Evolutionary conservation across 2,113 vertebrate genomes (phyloP).

Genomic region (Odocoileus virginianus): DNA sequence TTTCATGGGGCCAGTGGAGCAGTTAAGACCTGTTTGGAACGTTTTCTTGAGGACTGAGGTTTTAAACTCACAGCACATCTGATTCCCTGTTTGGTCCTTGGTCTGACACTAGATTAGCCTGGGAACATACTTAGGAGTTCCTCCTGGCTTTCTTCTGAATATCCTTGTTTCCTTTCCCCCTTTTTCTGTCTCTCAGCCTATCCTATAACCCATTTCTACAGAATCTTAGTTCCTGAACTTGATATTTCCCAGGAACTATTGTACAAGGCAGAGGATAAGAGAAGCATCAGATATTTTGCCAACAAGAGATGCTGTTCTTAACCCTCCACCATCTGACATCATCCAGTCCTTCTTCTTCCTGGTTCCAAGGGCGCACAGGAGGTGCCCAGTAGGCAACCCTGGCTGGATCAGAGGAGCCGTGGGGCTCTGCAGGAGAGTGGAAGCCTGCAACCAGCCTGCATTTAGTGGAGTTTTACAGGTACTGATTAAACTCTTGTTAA

Average conservation of each 20-base stretch:
- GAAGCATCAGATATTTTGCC: not conserved
- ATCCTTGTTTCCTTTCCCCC: not conserved
- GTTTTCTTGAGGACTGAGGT: not conserved
- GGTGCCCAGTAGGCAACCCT: not conserved
- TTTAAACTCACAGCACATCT: not conserved
- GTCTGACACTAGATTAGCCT: not conserved
- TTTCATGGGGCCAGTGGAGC: too few relatives aligned
- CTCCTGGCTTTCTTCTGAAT: not conserved
- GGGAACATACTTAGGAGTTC: not conserved
- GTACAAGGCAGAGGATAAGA: not conserved
- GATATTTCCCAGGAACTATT: not conserved
- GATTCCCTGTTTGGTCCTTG: not conserved
- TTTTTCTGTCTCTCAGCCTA: not conserved
- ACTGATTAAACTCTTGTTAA: constrained; percentile 37
- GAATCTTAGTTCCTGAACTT: not conserved
- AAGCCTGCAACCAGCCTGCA: not conserved
- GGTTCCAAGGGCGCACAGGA: accelerated
- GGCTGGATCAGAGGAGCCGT: not conserved
- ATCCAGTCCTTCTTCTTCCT: not conserved
- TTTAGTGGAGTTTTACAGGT: not conserved
- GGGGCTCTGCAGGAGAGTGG: not conserved
- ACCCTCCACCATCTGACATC: not conserved
- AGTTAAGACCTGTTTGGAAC: not conserved
- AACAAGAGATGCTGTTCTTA: not conserved
- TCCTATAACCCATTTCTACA: not conserved